Conservation (phyloP, 2,113 vertebrate species). For the Trogon surrucura region DNA sequence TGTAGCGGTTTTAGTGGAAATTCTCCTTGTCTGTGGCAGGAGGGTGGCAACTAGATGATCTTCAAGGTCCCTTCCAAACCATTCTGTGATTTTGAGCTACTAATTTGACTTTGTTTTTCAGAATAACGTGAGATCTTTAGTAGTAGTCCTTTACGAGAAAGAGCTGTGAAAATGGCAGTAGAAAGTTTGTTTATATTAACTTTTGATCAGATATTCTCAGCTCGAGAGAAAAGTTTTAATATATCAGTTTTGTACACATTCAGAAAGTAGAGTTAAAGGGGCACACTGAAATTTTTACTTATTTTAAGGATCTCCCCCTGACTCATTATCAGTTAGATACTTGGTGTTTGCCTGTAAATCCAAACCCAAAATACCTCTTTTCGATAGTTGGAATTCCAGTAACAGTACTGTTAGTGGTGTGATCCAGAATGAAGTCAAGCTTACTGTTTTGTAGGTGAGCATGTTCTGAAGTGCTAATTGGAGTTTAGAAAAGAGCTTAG, state of each 20-base stretch:
- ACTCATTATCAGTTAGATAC: neutral
- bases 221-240: neutral
- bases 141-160: neutral
- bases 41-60: too few relatives aligned
- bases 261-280: neutral
- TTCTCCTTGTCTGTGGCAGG: too few relatives aligned
- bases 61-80: too few relatives aligned
- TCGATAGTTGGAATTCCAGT: slow-evolving; percentile 3
- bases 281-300: neutral
- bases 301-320: neutral
- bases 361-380: neutral
- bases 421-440: neutral
- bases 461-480: slow-evolving; percentile 39
- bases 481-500: slow-evolving; percentile 52
- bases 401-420: neutral
- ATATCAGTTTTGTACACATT: neutral
- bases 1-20: neutral
- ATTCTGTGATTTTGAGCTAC: neutral
- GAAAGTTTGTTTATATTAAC: neutral
- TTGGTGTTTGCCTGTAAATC: neutral
- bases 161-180: neutral
- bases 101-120: neutral
- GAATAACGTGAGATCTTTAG: neutral
- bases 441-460: neutral
- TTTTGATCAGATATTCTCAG: neutral